These are phyloP conservation scores for Apamea crenata DNA, from an alignment of 2,888 invertebrate species.

Conservation along the genomic window DNA sequence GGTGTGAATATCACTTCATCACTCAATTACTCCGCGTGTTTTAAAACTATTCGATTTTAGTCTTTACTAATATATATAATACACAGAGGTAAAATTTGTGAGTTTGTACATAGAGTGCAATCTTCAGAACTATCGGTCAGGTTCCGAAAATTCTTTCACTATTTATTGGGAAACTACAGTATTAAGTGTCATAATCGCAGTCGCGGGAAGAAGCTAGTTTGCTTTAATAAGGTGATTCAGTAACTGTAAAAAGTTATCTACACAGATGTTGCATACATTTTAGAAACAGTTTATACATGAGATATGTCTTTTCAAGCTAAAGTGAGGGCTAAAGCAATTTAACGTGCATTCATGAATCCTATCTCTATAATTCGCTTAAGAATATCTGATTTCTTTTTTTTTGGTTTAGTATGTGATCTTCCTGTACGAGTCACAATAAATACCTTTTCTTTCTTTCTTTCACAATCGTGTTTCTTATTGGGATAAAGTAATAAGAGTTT, in stretches of 20 bases:
- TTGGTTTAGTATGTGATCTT: not conserved
- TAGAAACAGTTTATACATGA: not conserved
- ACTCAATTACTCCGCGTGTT: slow-evolving; percentile 10
- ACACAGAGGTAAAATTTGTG: not conserved
- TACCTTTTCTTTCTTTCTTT: not conserved
- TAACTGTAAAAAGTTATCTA: not conserved
- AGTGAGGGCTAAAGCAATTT: not conserved
- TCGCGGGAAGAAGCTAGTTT: not conserved
- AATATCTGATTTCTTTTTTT: not conserved
- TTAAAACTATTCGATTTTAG: slow-evolving; percentile 2
- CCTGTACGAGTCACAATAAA: not conserved
- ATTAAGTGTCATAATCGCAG: not conserved
- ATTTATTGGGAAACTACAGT: not conserved
- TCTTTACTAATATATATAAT: not conserved
- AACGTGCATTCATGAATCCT: not conserved
- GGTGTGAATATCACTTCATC: slow-evolving; percentile 33
- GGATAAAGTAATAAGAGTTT: not conserved
- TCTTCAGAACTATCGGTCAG: not conserved
- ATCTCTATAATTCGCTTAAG: not conserved
- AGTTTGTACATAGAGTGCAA: not conserved
- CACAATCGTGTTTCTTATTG: not conserved
- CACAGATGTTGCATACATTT: not conserved
- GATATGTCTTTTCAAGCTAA: not conserved
- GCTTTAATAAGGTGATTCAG: not conserved
- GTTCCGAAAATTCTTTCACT: not conserved